Evolutionary conservation across 2,113 vertebrate species (phyloP), one percentile per base, ranked within the genome.

Genomic region (Tylochromis polylepis): DNA sequence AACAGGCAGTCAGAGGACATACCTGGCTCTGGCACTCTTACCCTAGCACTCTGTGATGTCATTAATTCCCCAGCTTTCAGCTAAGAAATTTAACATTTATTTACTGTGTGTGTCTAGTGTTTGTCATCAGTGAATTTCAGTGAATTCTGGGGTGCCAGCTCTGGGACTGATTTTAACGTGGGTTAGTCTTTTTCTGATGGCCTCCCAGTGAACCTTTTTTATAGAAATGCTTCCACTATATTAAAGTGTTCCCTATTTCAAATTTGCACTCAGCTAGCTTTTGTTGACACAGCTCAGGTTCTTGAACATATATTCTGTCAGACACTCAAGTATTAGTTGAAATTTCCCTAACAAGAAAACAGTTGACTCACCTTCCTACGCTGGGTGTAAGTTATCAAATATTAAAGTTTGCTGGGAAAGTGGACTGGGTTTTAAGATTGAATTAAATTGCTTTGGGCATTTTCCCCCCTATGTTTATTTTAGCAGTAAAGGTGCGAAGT

Each of bases 401-500:
- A 91, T 86, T 87, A 53, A 89, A 59, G 83, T 83, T 81, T 56
- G 15, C 77, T 87, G 70, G 41, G 55, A 62, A 58, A 87, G 70
- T 62, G 27, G 62, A 38, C 78, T 58, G 62, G 83, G 38, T 89
- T 82, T 77, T 81, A 79, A 81, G 81, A 89, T 41, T 90, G 81
- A 89, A 22, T 46, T 77, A 67, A 92, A 92, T 88, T 83, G 84
- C 78, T 79, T 22, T 27, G 38, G 88, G 72, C 89, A 57, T 81
- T 82, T 90, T 4, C 0, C 1, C 77, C 57, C 67, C 77, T 67
- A 27, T 89, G 83, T 92, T 92, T 92, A 88, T 90, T 89, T 90
- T 91, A 81, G 89, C 85, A 70, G 82, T 43, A 43, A 91, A 62
- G 22, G 59, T 79, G 86, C 57, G 75, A 91, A 88, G 85, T 85